A percentile compares a stretch with the other conserved stretches of the same genome.
These are phyloP conservation scores for Athetis lepigone DNA, from an alignment of 2,888 invertebrate genomes.

Conservation along the genomic window DNA sequence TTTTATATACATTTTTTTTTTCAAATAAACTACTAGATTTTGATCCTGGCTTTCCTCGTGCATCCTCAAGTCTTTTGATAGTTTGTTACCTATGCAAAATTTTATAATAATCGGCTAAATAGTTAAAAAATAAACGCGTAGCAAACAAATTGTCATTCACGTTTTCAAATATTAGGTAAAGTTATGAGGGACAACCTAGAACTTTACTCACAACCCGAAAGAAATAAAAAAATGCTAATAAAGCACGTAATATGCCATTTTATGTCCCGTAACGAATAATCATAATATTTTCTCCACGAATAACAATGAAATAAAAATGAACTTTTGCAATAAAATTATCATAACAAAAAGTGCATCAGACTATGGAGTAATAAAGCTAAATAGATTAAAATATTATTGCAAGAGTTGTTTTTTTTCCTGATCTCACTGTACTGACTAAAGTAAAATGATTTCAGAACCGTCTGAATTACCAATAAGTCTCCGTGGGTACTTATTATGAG, in stretches of 20 bases:
- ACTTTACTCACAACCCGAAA: not conserved
- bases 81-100: too few relatives aligned
- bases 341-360: constrained; percentile 27
- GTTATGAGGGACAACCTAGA: too few relatives aligned
- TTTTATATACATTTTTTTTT: too few relatives aligned
- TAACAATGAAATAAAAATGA: constrained; percentile 16
- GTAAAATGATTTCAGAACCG: constrained; percentile 21
- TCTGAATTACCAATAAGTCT: constrained; percentile 15
- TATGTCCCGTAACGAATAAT: constrained; percentile 16
- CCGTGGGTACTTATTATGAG: constrained; percentile 20
- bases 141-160: too few relatives aligned
- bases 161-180: too few relatives aligned
- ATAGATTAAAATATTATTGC: not conserved
- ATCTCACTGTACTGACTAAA: too few relatives aligned
- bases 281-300: constrained; percentile 13
- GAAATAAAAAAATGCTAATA: constrained; percentile 13
- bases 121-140: too few relatives aligned
- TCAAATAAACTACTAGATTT: too few relatives aligned
- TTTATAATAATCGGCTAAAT: too few relatives aligned
- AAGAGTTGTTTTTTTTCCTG: not conserved
- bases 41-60: too few relatives aligned
- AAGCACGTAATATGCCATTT: constrained; percentile 13
- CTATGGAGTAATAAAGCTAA: not conserved
- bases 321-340: constrained; percentile 30
- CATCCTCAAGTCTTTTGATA: too few relatives aligned